phyloP scores from a whole-genome alignment of 2,888 invertebrate species.

The Drosophila macrospina region DNA sequence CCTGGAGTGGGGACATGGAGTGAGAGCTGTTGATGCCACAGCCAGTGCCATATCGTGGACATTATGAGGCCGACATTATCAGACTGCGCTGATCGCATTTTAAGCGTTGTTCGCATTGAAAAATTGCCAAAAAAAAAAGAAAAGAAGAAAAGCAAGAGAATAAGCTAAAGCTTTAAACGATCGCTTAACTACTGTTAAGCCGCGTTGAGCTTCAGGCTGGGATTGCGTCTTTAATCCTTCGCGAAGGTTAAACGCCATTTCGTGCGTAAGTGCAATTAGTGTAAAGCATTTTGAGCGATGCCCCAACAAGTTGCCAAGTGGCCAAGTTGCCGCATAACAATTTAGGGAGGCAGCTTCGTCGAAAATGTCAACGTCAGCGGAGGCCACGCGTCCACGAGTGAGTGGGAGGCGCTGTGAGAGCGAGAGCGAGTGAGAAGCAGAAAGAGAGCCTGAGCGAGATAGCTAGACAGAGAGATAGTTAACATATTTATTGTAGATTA shows the following conservation, averaged over 20 bases:
- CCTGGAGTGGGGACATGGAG: constrained; percentile 25
- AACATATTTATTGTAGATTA: not conserved
- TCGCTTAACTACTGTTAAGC: constrained; percentile 82
- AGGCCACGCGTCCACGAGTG: constrained; percentile 36
- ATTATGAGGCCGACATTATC: constrained; percentile 72
- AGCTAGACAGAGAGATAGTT: not conserved
- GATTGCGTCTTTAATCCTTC: constrained; percentile 58
- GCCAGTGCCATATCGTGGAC: constrained; percentile 58
- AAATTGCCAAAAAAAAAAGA: constrained; percentile 55
- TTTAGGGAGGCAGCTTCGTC: constrained; percentile 30
- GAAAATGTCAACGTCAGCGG: constrained; percentile 50
- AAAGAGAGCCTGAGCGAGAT: not conserved
- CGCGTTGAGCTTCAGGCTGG: constrained; percentile 43
- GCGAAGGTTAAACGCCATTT: constrained; percentile 74
- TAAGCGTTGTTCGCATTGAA: constrained; percentile 71
- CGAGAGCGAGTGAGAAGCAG: not conserved
- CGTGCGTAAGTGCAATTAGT: constrained; percentile 80
- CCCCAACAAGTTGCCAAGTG: constrained; percentile 45
- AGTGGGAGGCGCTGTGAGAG: not conserved
- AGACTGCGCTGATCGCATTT: constrained; percentile 65
- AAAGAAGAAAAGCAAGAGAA: too few species aligned
- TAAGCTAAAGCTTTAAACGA: constrained; percentile 72
- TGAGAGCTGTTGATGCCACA: constrained; percentile 21
- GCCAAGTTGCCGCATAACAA: constrained; percentile 43
- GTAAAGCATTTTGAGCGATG: constrained; percentile 70